Evolutionary conservation across 2,113 vertebrate genomes (phyloP).

Genomic region (Upupa epops): DNA sequence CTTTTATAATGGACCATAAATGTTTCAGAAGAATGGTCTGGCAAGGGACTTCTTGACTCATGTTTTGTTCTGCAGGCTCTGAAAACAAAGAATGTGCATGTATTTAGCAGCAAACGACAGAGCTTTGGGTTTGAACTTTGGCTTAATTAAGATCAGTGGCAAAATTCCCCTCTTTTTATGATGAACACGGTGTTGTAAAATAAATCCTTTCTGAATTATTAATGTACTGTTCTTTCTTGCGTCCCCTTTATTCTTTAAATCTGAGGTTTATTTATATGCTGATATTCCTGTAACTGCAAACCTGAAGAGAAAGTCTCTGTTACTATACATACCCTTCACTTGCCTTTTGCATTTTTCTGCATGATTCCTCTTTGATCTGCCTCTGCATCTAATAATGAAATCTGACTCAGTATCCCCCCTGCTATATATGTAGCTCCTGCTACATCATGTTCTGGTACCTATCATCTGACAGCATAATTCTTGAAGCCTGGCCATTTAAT

Average conservation of each 20-base stretch:
- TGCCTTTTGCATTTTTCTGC: conserved; percentile 50
- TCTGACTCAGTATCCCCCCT: conserved; percentile 35
- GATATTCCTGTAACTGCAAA: conserved; percentile 34
- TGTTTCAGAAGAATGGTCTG: conserved; percentile 68
- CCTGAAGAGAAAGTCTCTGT: conserved; percentile 25
- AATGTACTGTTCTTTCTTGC: conserved; percentile 41
- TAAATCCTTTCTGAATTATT: not conserved
- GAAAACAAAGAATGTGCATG: conserved; percentile 57
- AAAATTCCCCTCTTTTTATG: conserved; percentile 41
- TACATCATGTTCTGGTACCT: conserved; percentile 59
- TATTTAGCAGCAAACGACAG: conserved; percentile 23
- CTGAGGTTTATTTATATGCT: conserved; percentile 52
- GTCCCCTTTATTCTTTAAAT: conserved; percentile 27
- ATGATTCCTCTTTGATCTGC: conserved; percentile 54
- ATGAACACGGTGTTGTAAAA: conserved; percentile 27
- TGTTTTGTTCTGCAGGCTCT: conserved; percentile 76
- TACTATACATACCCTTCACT: conserved; percentile 24
- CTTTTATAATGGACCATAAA: conserved; percentile 67
- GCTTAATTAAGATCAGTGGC: conserved; percentile 56
- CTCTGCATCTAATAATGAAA: conserved; percentile 40
- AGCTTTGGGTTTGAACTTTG: conserved; percentile 17
- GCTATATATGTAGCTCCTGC: conserved; percentile 30
- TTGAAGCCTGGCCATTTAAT: conserved; percentile 65
- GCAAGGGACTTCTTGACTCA: conserved; percentile 70
- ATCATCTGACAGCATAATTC: conserved; percentile 58